Evolutionary conservation across 2,888 invertebrate genomes (phyloP), one percentile per base, ranked within the genome.

Genomic region (Steinernema scapterisci): DNA sequence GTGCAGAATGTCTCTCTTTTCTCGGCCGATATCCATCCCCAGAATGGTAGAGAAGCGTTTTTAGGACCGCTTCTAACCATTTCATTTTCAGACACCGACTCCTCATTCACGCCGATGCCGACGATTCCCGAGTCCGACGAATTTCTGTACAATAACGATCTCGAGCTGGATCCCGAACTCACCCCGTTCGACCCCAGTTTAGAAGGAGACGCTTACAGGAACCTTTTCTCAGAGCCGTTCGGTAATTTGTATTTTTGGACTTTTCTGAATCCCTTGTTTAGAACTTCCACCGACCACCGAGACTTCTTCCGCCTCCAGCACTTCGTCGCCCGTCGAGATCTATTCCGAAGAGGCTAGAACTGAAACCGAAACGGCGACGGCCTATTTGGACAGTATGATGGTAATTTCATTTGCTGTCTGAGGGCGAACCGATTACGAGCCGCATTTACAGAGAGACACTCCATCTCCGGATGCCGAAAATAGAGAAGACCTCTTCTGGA

Each of bases 1-100:
- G 63, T 63, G 1, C 63, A 63, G 63, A 63, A 63, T 38, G 63
- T 63, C 2, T 63, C 63, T 16, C 63, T 63, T 1, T 63, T 63
- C 31, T 27, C 63, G 16, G 63, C 63, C 16, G 25, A 63, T 16
- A 63, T 16, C 31, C 63, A 63, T n/a, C 63, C 63, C n/a, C 21
- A 7, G 3, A 63, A 63, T n/a, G 63, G 63, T 63, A 54, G 5
- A 19, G 38, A 38, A 9, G 9, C 38, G 38, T 38, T 38, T 3
- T 38, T 9, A 38, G 38, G 38, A 38, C 9, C n/a, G n/a, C n/a
- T n/a, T n/a, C n/a, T n/a, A n/a, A n/a, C n/a, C n/a, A 9, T 38
- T 38, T 31, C 2, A 6, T 2, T 19, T 63, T n/a, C 31, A 63
- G 63, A 63, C 2, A 25, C 63, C 16, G 63, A 63, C 16, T 6